These are phyloP conservation scores for Eudyptes chrysolophus DNA, from an alignment of 2,113 vertebrate genomes.

Conservation along the genomic window DNA sequence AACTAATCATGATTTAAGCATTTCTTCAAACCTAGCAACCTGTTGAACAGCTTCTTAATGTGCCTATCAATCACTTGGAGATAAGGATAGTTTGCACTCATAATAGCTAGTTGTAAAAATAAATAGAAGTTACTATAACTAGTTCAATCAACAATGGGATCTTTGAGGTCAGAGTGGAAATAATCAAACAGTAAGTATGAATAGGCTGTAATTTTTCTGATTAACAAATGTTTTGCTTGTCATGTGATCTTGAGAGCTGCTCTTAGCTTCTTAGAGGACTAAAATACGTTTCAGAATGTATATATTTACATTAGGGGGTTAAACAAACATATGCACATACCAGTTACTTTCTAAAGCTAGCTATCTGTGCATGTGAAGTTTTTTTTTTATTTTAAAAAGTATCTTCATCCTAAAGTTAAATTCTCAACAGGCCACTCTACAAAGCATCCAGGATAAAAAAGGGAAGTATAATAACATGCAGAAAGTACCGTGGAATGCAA, in stretches of 20 bases:
- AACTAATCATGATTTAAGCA: conserved; percentile 78
- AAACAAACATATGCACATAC: conserved; percentile 54
- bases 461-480: background rate
- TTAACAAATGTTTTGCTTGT: conserved; percentile 82
- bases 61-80: conserved; percentile 82
- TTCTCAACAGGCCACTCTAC: background rate
- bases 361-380: conserved; percentile 14
- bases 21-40: conserved; percentile 84
- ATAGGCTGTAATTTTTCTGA: conserved; percentile 84
- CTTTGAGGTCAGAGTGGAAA: conserved; percentile 79
- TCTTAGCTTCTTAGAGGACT: conserved; percentile 63
- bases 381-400: background rate
- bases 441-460: background rate
- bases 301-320: conserved; percentile 70
- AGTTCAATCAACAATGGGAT: conserved; percentile 80
- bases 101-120: conserved; percentile 84
- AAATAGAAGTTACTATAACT: conserved; percentile 84
- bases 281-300: conserved; percentile 71
- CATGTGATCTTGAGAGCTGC: conserved; percentile 76
- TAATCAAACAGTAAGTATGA: conserved; percentile 81
- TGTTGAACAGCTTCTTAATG: conserved; percentile 84
- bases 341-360: conserved; percentile 46
- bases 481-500: background rate
- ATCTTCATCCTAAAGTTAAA: background rate
- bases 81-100: conserved; percentile 81